Evolutionary conservation across 2,797 vertebrate species (phyloP), one percentile per base, ranked within the genome.

Genomic region (Chloroceryle amazona): DNA sequence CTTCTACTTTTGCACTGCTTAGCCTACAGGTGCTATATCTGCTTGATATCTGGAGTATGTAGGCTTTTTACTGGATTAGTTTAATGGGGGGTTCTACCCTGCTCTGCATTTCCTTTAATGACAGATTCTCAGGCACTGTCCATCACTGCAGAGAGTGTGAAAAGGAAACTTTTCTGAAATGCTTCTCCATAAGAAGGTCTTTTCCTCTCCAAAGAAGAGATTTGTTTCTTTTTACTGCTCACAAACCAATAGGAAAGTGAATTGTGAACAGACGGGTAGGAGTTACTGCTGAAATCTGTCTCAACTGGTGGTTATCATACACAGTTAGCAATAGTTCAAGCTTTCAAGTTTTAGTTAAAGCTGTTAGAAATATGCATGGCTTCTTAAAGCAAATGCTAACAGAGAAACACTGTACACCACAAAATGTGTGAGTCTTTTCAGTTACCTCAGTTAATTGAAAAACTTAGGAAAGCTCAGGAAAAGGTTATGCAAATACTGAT

Each of bases 401-500:
- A 62, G n/a, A 39, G 29, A 73, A 83, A 68, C 47, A 58, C 8
- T 31, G 21, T 75, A 46, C 33, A 67, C 61, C 79, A 90, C 19
- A 93, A 96, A 89, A 62, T 31, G 7, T 83, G 46, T 82, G 51
- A 9, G 0, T 5, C 22, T 67, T 94, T 96, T 73, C 70, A 57
- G 73, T 88, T 88, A 84, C 46, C 39, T 81, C n/a, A 97, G 98
- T 99, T 98, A 99, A 98, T 91, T 98, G 96, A 91, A 93, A 94
- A 98, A 98, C 96, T 98, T 98, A 95, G 61, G 91, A 98, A 95
- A 97, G 98, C 98, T 98, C 98, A 98, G 49, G 47, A 91, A 95
- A 97, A 98, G 98, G 98, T 99, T 98, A 98, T 70, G 52, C 95
- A 98, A 99, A 99, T 97, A 98, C 96, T 66, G 71, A 95, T 97